These are phyloP conservation scores for Drosophila engyochracea DNA, from an alignment of 2,888 invertebrate genomes.

Conservation along the genomic window DNA sequence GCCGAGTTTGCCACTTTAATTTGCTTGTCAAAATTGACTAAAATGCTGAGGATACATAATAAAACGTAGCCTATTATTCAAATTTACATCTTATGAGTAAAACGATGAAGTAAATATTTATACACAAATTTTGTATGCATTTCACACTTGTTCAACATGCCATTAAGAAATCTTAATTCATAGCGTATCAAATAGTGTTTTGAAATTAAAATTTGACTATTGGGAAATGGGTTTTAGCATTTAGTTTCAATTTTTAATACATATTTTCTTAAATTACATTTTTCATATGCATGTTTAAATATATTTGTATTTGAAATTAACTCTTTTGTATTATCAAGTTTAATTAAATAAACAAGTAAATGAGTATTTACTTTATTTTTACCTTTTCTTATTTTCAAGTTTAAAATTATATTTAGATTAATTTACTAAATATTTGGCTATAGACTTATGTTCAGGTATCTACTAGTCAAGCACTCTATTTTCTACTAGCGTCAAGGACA, in stretches of 20 bases:
- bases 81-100: not conserved
- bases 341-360: not conserved
- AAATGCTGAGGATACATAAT: not conserved
- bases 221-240: fast-evolving
- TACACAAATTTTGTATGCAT: not conserved
- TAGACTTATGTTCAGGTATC: not conserved
- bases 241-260: not conserved
- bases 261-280: not conserved
- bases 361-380: not conserved
- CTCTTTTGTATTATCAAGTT: not conserved
- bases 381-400: not conserved
- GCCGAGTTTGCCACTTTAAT: not conserved
- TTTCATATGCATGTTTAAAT: not conserved
- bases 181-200: not conserved
- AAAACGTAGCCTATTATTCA: not conserved
- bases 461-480: not conserved
- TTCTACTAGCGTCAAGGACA: not conserved
- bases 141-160: not conserved
- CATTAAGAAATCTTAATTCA: not conserved
- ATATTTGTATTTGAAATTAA: not conserved
- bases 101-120: not conserved
- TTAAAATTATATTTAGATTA: not conserved
- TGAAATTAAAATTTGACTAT: not conserved
- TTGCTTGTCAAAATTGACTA: not conserved
- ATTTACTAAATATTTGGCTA: not conserved